Base-by-base conservation (phyloP, 2,113 vertebrate species). In the Microcebus lehilahytsara region DNA sequence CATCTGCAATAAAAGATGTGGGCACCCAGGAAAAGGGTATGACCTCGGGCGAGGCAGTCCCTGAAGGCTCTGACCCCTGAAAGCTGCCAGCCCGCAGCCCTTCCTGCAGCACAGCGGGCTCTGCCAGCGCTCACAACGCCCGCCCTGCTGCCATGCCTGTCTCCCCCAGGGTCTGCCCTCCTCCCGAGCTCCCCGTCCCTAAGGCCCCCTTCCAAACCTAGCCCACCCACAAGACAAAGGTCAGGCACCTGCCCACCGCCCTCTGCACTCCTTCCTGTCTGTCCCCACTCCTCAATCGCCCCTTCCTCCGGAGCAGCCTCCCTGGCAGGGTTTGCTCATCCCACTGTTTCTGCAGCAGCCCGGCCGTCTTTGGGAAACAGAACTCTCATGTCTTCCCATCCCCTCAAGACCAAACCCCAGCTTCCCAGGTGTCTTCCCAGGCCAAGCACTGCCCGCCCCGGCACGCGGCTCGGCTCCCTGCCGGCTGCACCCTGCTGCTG, bases 191-290 rank as follows among this genome's bases (percentile, higher is more conserved):
- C 17, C 5, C 37, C 46, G 23, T 3, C 32, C 30, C 37, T 42
- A 58, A 51, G 23, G 3, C 5, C n/a, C n/a, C 69, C 20, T 34
- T 11, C 7, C 34, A 49, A 5, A 20, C 20, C 3, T 16, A 16
- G 16, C 27, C 40, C 22, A 46, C 34, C 25, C 20, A 9, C n/a
- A 86, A 75, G 78, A 34, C 13, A 64, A 34, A 46, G 62, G 11
- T 10, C 58, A 37, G 34, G 17, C 3, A 27, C 7, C 1, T 0
- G 14, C 6, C 56, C 1, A 1, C 12, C 12, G 42, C 25, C 25
- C 40, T 75, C 22, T 25, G 3, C 14, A 0, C 34, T 12, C 34
- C 64, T 32, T 22, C 6, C 9, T 1, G 2, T 2, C 3, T 32
- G 6, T 13, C 13, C 40, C 22, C 37, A 14, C 46, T 34, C 71